Evolutionary conservation across 2,888 invertebrate genomes (phyloP).

Genomic region (Camponotus fellah): DNA sequence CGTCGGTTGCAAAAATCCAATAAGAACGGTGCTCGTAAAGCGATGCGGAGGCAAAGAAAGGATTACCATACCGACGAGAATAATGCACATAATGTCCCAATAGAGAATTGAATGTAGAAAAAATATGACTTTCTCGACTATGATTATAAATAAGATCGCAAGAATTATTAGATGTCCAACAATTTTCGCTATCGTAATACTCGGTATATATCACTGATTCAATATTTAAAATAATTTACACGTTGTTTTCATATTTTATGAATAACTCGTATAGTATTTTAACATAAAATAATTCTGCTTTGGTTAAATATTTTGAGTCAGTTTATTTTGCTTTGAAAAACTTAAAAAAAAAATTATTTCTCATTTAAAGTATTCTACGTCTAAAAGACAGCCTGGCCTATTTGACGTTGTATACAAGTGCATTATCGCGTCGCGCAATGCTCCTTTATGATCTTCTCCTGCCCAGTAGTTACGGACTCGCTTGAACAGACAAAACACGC

Average conservation of each 20-base stretch:
- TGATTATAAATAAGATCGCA: not conserved
- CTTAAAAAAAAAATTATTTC: not conserved
- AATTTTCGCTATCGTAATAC: not conserved
- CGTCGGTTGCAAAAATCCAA: constrained; percentile 47
- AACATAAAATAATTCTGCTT: not conserved
- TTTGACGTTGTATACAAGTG: not conserved
- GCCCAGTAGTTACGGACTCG: not conserved
- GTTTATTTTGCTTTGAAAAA: not conserved
- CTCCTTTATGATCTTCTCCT: constrained; percentile 10
- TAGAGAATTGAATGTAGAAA: constrained; percentile 55
- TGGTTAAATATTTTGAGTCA: not conserved
- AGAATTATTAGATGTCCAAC: too few species aligned
- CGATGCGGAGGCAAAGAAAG: constrained; percentile 45
- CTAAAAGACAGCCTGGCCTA: not conserved
- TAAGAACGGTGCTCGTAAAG: constrained; percentile 60
- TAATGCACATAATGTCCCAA: constrained; percentile 56
- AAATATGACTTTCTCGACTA: constrained; percentile 32
- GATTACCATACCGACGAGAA: constrained; percentile 57
- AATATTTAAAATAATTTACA: not conserved
- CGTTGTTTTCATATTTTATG: not conserved
- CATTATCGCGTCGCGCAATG: not conserved
- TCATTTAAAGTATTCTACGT: not conserved
- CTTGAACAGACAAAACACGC: constrained; percentile 37
- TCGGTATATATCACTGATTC: not conserved
- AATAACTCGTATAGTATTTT: not conserved